Evolutionary conservation across 2,888 invertebrate genomes (phyloP), one percentile per base, ranked within the genome.

Genomic region (Erebia aethiops): DNA sequence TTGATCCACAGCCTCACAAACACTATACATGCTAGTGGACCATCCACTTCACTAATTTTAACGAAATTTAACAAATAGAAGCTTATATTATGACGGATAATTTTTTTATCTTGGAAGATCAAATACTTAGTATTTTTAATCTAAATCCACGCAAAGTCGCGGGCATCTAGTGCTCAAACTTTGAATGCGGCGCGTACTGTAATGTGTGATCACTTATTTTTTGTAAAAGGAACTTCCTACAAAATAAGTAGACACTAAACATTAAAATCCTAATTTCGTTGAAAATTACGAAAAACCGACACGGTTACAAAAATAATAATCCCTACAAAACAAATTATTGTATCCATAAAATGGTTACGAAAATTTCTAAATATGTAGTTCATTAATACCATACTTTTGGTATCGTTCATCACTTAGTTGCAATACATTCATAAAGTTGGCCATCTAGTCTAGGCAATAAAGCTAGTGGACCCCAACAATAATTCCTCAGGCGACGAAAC

Each of bases 331-430:
- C 14, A 18, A 66, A 57, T 57, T 49, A 57, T 49, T 49, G 13
- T 49, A 49, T 67, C 18, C 51, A 11, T 67, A 60, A 18, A 67
- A 60, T 60, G 18, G 5, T 62, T 46, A 52, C 41, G 54, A 58
- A 69, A 66, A 51, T n/a, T 60, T 41, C 16, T 11, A 16, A 16
- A 41, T 7, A 46, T 9, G 62, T 63, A 52, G 26, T 67, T 65
- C 26, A 57, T 51, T 64, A 70, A 73, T 74, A 73, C 71, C 71
- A 71, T 72, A 61, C 54, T 74, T 78, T 81, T 79, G 79, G 79
- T 77, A 81, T 75, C 71, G 71, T 75, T 77, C 71, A 77, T 77
- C 76, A 77, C 75, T 72, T 71, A 70, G 14, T 66, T 68, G 56
- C 62, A 72, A 69, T 49, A 74, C 70, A 71, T 63, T 69, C 75